phyloP scores from a whole-genome alignment of 2,797 vertebrate genomes.

The Podarcis lilfordi region DNA sequence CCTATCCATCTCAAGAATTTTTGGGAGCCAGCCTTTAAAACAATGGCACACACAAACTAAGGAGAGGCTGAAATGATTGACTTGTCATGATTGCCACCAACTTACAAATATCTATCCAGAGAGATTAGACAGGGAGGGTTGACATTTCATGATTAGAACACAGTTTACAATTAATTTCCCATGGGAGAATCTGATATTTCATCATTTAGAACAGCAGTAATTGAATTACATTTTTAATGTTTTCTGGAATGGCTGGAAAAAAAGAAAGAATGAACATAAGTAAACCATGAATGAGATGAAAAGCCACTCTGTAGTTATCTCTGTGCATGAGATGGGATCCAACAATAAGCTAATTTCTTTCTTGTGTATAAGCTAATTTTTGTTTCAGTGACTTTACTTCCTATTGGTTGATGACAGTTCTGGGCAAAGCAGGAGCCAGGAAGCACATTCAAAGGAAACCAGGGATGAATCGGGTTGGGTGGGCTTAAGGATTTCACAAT shows the following conservation, averaged over 20 bases:
- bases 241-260: slow-evolving; percentile 73
- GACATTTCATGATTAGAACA: slow-evolving; percentile 66
- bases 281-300: slow-evolving; percentile 76
- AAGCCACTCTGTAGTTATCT: slow-evolving; percentile 70
- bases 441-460: slow-evolving; percentile 17
- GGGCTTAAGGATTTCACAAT: slow-evolving; percentile 16
- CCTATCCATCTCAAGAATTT: slow-evolving; percentile 50
- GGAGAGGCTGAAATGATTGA: slow-evolving; percentile 65
- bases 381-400: slow-evolving; percentile 38
- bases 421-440: slow-evolving; percentile 17
- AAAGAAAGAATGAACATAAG: slow-evolving; percentile 76
- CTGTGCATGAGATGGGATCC: slow-evolving; percentile 62
- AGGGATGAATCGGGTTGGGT: not conserved
- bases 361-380: slow-evolving; percentile 29
- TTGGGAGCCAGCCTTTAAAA: not conserved
- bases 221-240: slow-evolving; percentile 77
- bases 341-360: slow-evolving; percentile 50
- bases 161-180: slow-evolving; percentile 74
- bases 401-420: not conserved
- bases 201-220: slow-evolving; percentile 73
- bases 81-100: slow-evolving; percentile 73
- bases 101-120: slow-evolving; percentile 64
- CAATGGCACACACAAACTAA: not conserved
- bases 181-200: slow-evolving; percentile 72
- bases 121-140: slow-evolving; percentile 70